Evolutionary conservation across 2,113 vertebrate genomes (phyloP).

Genomic region (Protobothrops flavoviridis): DNA sequence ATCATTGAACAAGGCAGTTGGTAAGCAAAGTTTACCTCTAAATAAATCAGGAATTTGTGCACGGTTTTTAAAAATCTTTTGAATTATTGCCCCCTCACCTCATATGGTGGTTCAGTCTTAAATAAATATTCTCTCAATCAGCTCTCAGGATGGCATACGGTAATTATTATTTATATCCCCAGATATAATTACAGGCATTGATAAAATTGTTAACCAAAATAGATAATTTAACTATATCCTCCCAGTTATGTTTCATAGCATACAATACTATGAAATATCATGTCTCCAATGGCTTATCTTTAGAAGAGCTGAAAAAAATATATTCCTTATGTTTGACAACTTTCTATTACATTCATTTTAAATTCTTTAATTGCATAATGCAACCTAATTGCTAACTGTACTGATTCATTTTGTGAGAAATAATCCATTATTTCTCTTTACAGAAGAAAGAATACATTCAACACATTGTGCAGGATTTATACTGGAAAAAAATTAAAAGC

Average conservation of each 20-base stretch:
- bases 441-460: neutral
- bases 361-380: neutral
- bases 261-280: neutral
- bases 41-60: neutral
- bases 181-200: neutral
- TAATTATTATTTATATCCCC: neutral
- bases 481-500: neutral
- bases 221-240: neutral
- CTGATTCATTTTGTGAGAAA: neutral
- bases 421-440: neutral
- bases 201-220: neutral
- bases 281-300: neutral
- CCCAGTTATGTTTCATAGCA: neutral
- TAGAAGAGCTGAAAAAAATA: neutral
- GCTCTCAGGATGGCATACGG: neutral
- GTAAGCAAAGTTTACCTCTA: neutral
- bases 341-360: neutral
- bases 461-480: neutral
- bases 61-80: neutral
- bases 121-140: neutral
- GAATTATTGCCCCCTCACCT: neutral
- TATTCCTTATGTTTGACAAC: neutral
- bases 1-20: neutral
- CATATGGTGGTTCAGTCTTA: neutral
- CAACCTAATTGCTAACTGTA: neutral